Conservation (phyloP, 2,113 vertebrate species). For the Rhagologus leucostigma region DNA sequence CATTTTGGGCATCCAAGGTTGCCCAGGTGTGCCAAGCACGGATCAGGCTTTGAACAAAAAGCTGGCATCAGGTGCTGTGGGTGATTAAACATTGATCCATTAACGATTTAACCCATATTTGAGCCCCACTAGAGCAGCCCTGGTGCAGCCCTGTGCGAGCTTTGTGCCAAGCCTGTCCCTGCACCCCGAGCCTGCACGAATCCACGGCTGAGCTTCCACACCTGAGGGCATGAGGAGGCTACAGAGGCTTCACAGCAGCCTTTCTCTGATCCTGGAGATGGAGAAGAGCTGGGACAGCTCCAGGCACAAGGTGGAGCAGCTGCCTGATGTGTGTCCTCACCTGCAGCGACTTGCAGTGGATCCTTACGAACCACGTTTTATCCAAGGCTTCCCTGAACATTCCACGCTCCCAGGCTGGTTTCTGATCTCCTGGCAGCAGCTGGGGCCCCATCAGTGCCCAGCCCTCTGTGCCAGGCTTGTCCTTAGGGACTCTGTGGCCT, state of each 20-base stretch:
- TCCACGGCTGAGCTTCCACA: background rate
- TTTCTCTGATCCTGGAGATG: background rate
- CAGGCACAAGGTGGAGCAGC: background rate
- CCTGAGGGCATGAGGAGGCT: background rate
- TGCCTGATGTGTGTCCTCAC: background rate
- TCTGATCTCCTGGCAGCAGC: background rate
- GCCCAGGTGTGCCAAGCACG: background rate
- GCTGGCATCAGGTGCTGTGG: background rate
- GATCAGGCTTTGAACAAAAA: background rate
- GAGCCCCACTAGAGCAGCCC: background rate
- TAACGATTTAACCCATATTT: background rate
- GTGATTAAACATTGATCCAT: background rate
- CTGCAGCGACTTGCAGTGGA: background rate
- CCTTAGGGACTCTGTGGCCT: background rate
- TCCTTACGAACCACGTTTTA: background rate
- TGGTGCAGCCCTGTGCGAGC: background rate
- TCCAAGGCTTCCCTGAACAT: background rate
- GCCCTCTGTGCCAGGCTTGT: background rate
- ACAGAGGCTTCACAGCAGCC: background rate
- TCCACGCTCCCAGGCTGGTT: background rate
- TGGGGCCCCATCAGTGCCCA: rapidly evolving
- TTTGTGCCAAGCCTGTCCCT: background rate
- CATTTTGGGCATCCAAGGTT: background rate
- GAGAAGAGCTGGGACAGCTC: background rate
- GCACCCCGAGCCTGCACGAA: background rate